Evolutionary conservation across 2,888 invertebrate genomes (phyloP).

Genomic region (Zygaena filipendulae): DNA sequence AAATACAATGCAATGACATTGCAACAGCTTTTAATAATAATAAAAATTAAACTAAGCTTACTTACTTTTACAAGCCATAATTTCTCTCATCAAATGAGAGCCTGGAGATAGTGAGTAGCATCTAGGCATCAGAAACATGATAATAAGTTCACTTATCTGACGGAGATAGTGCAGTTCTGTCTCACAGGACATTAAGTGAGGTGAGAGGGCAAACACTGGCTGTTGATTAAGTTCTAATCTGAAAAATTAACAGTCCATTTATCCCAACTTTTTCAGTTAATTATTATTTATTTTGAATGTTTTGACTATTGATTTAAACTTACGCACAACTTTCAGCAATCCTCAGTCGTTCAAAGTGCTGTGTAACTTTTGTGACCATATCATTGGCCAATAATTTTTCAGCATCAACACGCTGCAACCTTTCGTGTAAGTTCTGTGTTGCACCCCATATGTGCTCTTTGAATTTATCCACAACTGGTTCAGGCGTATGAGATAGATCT

Average conservation of each 20-base stretch:
- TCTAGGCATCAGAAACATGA: constrained; percentile 83
- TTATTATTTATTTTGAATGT: no score
- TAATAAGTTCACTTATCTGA: constrained; percentile 83
- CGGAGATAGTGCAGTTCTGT: constrained; percentile 84
- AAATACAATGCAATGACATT: constrained; percentile 1
- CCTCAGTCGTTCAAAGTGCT: constrained; percentile 87
- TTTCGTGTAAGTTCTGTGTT: constrained; percentile 77
- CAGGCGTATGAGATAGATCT: constrained; percentile 74
- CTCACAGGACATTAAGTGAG: constrained; percentile 78
- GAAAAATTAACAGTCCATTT: constrained; percentile 21
- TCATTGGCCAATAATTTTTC: constrained; percentile 86
- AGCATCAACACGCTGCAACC: constrained; percentile 80
- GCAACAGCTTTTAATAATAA: no score
- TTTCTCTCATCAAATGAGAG: constrained; percentile 83
- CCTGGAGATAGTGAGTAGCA: constrained; percentile 83
- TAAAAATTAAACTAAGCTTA: no score
- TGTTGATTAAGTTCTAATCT: constrained; percentile 72
- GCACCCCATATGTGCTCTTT: constrained; percentile 88
- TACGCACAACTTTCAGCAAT: constrained; percentile 80
- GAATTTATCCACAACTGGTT: constrained; percentile 71
- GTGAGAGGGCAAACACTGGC: constrained; percentile 78
- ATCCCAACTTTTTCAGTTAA: no score
- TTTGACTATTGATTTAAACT: no score
- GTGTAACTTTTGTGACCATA: constrained; percentile 82
- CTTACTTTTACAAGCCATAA: constrained; percentile 85